Base-by-base conservation (phyloP, 2,113 vertebrate species). In the Morone chrysops region DNA sequence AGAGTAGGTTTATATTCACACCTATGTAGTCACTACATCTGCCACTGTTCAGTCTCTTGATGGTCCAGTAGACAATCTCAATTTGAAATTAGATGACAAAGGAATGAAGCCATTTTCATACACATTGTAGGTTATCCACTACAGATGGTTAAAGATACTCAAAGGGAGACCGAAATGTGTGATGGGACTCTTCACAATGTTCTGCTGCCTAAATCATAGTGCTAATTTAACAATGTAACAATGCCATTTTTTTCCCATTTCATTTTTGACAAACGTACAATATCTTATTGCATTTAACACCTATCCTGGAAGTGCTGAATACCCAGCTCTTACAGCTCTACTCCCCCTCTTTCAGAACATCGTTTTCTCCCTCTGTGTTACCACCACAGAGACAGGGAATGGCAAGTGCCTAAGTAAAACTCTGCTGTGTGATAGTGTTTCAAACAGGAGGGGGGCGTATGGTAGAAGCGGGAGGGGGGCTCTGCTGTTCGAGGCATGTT, bases 231-330 rank as follows among this genome's bases (percentile, higher is more conserved):
- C 86, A 92, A 92, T 81, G 84, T 90, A 91, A 91, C 88, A 90
- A 87, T 86, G 86, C 85, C 82, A 78, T 81, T 89, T 90, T 85
- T 63, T 67, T 70, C 60, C 81, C 72, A 47, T 88, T 86, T 88
- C 77, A 78, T 88, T 89, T 80, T 88, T 90, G 75, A 92, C 87
- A 92, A 90, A 86, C 70, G 45, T 80, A 89, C 88, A 90, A 80
- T 93, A 92, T 93, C 91, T 89, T 74, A 90, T 91, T 94, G 90
- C 90, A 78, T 94, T 95, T 94, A 94, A 94, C 95, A 95, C 94
- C 93, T 94, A 91, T 94, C 86, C 85, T 86, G 91, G 84, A 92
- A 91, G 93, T 89, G 92, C 90, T 88, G 93, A 92, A 89, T 87
- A 86, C 83, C 82, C 89, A 69, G 48, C 87, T 92, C 87, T 89